phyloP scores from a whole-genome alignment of 1,140 invertebrate species.

The Camponotus vicinus region DNA sequence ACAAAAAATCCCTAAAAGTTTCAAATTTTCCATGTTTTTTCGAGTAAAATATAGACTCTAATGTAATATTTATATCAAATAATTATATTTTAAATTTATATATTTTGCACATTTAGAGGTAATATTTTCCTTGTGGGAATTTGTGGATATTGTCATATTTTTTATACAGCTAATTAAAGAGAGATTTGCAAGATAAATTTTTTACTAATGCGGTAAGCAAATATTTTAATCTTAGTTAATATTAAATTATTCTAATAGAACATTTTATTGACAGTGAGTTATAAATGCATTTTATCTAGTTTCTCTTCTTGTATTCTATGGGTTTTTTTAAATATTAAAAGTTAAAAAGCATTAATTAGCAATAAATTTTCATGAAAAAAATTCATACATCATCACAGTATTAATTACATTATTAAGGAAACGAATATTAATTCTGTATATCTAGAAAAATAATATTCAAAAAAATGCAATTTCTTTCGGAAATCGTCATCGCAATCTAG shows the following conservation, averaged over 20 bases:
- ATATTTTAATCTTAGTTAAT: background rate
- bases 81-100: background rate
- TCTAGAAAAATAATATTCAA: background rate
- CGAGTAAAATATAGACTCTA: no score
- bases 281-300: no score
- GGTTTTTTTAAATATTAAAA: no score
- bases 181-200: background rate
- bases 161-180: background rate
- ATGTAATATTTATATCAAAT: background rate
- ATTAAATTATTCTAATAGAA: background rate
- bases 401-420: background rate
- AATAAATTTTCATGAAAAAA: no score
- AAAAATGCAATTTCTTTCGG: background rate
- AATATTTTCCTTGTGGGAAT: background rate
- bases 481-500: background rate
- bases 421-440: background rate
- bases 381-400: background rate
- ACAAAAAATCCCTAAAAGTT: no score
- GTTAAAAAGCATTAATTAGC: background rate
- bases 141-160: background rate
- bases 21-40: no score
- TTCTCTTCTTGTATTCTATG: no score
- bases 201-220: background rate
- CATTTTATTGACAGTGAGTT: background rate
- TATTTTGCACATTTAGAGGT: background rate